Base-by-base conservation (phyloP, 2,888 invertebrate genomes). In the Drosophila setosimentum region DNA sequence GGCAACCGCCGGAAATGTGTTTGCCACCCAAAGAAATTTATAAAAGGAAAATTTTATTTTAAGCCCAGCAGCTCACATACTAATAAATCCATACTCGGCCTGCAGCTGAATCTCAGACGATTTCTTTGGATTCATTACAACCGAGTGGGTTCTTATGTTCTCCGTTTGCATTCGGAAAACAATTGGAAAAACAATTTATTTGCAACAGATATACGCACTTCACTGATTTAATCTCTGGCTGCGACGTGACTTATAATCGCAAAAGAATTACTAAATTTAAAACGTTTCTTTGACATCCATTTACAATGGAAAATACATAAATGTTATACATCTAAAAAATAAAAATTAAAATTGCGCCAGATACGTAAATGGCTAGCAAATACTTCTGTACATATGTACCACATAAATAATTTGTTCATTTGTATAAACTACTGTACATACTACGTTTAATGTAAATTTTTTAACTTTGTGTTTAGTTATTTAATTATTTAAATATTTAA, bases 151-250 rank as follows among this genome's bases (percentile, higher is more conserved):
- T 68, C 66, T 61, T 57, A 24, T 40, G 68, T 60, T 29, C 51
- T 21, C 45, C 29, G 48, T 49, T 21, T 27, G 48, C 33, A 51
- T 62, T 49, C 37, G 42, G 40, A 58, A 53, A 80, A 81, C 68
- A 80, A 78, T 81, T 71, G 81, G 35, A 37, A 71, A 76, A 72
- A 69, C 69, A 66, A 78, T 78, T 78, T 73, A 63, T 67, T 68
- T 58, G 30, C 49, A 63, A 67, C 66, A 63, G 58, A 67, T 51
- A 75, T 62, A 61, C 66, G 45, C 66, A 66, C 37, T 57, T 78
- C 49, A 18, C 27, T 6, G 50, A 63, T 53, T 54, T 58, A 54
- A 54, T 65, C 66, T 75, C 57, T 59, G 55, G 42, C 66, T 71
- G 29, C 40, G 37, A 27, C 61, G 32, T 48, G 57, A 35, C 32